Evolutionary conservation across 1,140 invertebrate genomes (phyloP).

Genomic region (Drosophila bipectinata): DNA sequence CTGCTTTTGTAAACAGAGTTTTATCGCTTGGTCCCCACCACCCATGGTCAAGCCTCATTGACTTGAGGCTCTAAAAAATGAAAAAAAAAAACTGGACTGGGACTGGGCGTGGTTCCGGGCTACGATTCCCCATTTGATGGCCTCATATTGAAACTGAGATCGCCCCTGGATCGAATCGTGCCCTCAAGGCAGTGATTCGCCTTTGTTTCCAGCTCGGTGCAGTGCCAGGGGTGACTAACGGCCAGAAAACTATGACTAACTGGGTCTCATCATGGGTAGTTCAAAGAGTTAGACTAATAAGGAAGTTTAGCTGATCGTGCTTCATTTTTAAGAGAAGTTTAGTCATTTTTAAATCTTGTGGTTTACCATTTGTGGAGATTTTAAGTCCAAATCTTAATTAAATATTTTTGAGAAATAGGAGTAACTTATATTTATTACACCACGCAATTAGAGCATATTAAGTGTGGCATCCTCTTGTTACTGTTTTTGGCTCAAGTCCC

Average conservation of each 20-base stretch:
- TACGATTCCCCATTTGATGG: constrained; percentile 45
- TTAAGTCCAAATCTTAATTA: background rate
- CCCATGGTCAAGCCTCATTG: constrained; percentile 44
- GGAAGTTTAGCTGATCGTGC: background rate
- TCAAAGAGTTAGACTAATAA: constrained; percentile 16
- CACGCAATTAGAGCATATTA: constrained; percentile 52
- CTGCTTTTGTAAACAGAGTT: constrained; percentile 21
- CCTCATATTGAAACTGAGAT: constrained; percentile 29
- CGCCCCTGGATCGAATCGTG: constrained; percentile 24
- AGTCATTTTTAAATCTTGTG: background rate
- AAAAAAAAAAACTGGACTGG: constrained; percentile 14
- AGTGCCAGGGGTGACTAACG: constrained; percentile 45
- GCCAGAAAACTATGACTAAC: constrained; percentile 44
- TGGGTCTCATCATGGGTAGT: constrained; percentile 22
- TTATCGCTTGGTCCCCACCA: constrained; percentile 21
- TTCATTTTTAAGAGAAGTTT: constrained; percentile 2
- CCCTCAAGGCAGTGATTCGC: constrained; percentile 9
- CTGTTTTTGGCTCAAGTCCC: constrained; percentile 4
- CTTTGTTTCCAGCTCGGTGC: constrained; percentile 28
- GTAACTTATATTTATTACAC: constrained; percentile 8
- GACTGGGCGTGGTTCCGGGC: background rate
- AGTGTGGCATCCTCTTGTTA: constrained; percentile 42
- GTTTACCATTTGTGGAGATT: background rate
- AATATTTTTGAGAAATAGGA: background rate
- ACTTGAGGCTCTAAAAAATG: constrained; percentile 4